Conservation (phyloP, 2,113 vertebrate species). For the Pelvicachromis taeniatus region DNA sequence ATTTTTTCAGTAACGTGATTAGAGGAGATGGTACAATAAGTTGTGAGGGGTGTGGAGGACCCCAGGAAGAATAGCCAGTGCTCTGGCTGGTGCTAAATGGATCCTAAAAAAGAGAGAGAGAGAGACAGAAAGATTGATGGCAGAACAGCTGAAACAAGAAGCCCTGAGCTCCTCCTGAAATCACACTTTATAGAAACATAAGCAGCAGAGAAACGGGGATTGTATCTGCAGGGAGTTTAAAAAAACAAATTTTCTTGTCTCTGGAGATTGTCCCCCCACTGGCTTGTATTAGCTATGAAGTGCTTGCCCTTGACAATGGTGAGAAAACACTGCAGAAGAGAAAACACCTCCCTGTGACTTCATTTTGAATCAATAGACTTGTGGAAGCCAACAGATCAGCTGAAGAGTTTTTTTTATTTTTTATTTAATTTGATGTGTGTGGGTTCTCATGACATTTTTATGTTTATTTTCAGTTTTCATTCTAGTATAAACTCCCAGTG, state of each 20-base stretch:
- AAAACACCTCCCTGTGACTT: neutral
- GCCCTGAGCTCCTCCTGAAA: neutral
- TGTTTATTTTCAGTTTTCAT: neutral
- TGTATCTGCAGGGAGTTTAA: neutral
- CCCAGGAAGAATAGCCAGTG: neutral
- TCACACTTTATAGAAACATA: neutral
- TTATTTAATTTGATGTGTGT: neutral
- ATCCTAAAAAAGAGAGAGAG: neutral
- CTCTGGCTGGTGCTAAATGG: neutral
- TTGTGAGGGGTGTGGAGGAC: neutral
- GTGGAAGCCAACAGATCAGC: neutral
- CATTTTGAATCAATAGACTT: conserved; percentile 28
- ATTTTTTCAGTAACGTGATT: conserved; percentile 13
- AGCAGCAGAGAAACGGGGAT: neutral
- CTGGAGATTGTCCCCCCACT: neutral
- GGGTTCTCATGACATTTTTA: neutral
- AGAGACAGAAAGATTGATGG: neutral
- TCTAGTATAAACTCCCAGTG: neutral
- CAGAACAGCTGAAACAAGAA: conserved; percentile 12
- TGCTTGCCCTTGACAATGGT: conserved; percentile 7
- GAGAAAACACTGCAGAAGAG: conserved; percentile 19
- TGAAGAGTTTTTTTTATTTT: neutral
- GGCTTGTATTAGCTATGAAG: conserved; percentile 4
- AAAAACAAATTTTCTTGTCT: neutral
- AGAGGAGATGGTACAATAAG: neutral